Evolutionary conservation across 2,888 invertebrate species (phyloP).

Genomic region (Cryptus viduatorius): DNA sequence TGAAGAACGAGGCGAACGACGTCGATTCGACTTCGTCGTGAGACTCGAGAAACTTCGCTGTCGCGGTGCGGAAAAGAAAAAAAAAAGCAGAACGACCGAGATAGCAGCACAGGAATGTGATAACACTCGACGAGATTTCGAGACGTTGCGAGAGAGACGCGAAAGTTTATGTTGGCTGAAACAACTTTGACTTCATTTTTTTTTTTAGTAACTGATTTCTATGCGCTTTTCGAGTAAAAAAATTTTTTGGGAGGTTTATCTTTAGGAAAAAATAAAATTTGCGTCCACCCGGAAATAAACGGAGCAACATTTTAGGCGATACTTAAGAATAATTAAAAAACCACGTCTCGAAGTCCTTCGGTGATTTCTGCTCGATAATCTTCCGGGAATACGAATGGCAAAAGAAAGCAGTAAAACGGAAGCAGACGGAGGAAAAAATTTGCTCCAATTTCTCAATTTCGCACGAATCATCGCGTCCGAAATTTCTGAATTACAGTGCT

Average conservation of each 20-base stretch:
- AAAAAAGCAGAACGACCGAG: conserved; percentile 45
- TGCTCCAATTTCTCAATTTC: not conserved
- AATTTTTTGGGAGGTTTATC: no score
- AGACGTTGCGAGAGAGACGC: conserved; percentile 19
- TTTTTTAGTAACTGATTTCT: not conserved
- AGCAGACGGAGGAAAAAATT: conserved; percentile 10
- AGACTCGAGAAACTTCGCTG: conserved; percentile 4
- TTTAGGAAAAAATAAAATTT: no score
- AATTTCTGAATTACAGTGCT: conserved; percentile 16
- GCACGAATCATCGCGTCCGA: not conserved
- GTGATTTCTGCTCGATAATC: not conserved
- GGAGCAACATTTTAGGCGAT: not conserved
- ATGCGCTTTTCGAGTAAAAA: no score
- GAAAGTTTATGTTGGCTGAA: conserved; percentile 5
- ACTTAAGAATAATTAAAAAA: not conserved
- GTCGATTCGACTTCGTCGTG: conserved; percentile 25
- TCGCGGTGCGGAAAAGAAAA: conserved; percentile 11
- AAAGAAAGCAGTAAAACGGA: not conserved
- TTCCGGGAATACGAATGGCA: not conserved
- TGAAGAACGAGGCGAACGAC: conserved; percentile 18
- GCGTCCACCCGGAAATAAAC: not conserved
- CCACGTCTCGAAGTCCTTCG: not conserved
- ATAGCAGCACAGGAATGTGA: conserved; percentile 71
- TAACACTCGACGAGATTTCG: conserved; percentile 49
- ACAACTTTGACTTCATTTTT: not conserved